Evolutionary conservation across 2,113 vertebrate species (phyloP).

Genomic region (Ptilorrhoa leucosticta): DNA sequence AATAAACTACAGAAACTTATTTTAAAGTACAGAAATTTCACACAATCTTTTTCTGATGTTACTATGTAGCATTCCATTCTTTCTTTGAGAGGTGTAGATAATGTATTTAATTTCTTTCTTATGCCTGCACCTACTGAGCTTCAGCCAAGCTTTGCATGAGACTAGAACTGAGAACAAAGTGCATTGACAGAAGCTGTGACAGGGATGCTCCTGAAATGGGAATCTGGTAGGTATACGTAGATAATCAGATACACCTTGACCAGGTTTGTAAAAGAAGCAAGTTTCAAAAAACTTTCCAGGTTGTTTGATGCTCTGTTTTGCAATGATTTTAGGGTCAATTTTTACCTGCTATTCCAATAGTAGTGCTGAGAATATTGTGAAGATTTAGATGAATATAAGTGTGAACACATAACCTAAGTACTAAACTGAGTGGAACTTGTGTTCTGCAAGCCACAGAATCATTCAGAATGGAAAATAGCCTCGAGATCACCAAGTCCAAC

Average conservation of each 20-base stretch:
- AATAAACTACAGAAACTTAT: neutral
- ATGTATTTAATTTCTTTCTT: neutral
- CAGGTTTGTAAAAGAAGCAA: neutral
- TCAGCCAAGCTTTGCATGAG: neutral
- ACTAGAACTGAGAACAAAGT: neutral
- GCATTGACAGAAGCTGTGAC: neutral
- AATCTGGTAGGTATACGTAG: neutral
- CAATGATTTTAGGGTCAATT: neutral
- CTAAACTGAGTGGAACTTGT: neutral
- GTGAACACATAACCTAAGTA: neutral
- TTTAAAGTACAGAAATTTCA: neutral
- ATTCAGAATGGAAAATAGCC: neutral
- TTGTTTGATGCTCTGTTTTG: neutral
- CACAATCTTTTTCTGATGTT: neutral
- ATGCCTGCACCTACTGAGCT: neutral
- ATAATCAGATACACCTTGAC: neutral
- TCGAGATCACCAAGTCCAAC: neutral
- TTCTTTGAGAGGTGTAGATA: neutral
- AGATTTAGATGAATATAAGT: neutral
- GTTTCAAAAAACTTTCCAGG: neutral
- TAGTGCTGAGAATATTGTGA: neutral
- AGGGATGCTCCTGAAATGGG: neutral
- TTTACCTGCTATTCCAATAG: neutral
- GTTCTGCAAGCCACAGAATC: neutral
- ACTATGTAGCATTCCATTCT: neutral